Evolutionary conservation across 2,888 invertebrate genomes (phyloP).

Genomic region (Yponomeuta evonymella): DNA sequence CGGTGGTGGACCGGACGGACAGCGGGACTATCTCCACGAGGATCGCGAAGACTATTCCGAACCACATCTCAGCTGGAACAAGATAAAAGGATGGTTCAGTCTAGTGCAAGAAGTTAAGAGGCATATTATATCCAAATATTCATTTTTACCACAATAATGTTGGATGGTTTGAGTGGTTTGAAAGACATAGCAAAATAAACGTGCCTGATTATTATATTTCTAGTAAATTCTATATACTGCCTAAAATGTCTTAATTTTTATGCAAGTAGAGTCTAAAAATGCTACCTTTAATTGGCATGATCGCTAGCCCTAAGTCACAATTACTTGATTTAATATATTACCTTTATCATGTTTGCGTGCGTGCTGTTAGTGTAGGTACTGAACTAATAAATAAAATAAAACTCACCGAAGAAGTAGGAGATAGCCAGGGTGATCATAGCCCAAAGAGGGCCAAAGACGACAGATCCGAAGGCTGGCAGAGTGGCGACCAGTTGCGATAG

Average conservation of each 20-base stretch:
- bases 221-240: too few species aligned
- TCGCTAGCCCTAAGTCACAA: too few species aligned
- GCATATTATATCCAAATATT: not conserved
- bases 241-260: too few species aligned
- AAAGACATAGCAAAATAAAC: too few species aligned
- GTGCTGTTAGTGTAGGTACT: too few species aligned
- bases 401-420: slow-evolving; percentile 90
- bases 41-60: slow-evolving; percentile 93
- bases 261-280: too few species aligned
- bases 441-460: slow-evolving; percentile 87
- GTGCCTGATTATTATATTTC: too few species aligned
- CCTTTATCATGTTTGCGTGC: too few species aligned
- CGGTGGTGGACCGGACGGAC: slow-evolving; percentile 87
- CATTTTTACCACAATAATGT: too few species aligned
- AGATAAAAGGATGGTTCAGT: not conserved
- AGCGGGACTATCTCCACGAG: slow-evolving; percentile 92
- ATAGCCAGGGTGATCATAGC: slow-evolving; percentile 92
- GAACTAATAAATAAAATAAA: not conserved
- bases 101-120: not conserved
- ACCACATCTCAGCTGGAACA: slow-evolving; percentile 93
- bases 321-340: too few species aligned
- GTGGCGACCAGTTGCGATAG: slow-evolving; percentile 89
- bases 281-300: too few species aligned
- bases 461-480: slow-evolving; percentile 90
- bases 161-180: too few species aligned